Conservation (phyloP, 1,140 invertebrate genomes). For the Tetramorium parvispinum region DNA sequence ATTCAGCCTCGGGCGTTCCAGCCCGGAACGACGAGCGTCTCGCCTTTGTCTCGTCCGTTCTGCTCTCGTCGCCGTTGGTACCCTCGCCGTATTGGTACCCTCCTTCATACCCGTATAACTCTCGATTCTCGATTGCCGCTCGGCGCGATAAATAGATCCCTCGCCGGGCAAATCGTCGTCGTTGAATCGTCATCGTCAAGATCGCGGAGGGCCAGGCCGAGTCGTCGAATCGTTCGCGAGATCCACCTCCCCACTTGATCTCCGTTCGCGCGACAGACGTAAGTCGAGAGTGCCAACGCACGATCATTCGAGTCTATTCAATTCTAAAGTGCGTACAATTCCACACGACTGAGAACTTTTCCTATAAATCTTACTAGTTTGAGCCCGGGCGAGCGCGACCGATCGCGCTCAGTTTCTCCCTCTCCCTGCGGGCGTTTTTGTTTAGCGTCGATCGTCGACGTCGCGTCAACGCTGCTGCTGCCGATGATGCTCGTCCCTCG, state of each 20-base stretch:
- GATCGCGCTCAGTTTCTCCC: not conserved
- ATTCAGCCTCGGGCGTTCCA: slow-evolving; percentile 42
- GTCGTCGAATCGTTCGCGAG: not conserved
- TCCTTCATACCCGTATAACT: slow-evolving; percentile 52
- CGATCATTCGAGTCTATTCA: not conserved
- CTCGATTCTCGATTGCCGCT: not conserved
- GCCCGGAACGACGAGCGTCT: not conserved
- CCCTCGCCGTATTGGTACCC: not conserved
- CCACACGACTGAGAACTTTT: slow-evolving; percentile 38
- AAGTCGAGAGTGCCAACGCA: slow-evolving; percentile 6
- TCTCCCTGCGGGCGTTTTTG: not conserved
- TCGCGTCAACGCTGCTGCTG: slow-evolving; percentile 65
- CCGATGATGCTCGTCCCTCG: slow-evolving; percentile 53
- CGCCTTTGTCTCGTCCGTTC: not conserved
- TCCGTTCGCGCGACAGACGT: not conserved
- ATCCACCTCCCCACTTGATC: not conserved
- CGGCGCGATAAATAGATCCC: not conserved
- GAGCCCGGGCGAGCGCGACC: not conserved
- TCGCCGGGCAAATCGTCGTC: not conserved
- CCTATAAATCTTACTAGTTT: not conserved
- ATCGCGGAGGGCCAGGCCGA: slow-evolving; percentile 6
- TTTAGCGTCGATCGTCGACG: slow-evolving; percentile 1
- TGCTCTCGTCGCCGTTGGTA: not conserved
- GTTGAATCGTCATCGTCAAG: slow-evolving; percentile 4
- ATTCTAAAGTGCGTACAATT: slow-evolving; percentile 69